Base-by-base conservation (phyloP, 1,140 invertebrate species). In the Bombus waltoni region DNA sequence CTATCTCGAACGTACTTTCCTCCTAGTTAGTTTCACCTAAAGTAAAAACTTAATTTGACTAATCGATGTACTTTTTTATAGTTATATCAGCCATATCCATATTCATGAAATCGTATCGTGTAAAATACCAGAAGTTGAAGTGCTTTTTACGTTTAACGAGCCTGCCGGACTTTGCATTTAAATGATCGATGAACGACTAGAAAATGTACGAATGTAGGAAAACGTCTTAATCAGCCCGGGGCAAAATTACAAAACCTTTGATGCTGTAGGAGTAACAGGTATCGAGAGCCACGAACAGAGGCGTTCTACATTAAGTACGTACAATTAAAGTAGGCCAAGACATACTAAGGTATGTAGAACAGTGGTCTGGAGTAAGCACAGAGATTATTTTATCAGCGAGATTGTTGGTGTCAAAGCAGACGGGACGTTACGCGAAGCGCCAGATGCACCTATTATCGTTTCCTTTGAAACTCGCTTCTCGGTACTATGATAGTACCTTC, bases 201-300 rank as follows among this genome's bases (percentile, higher is more conserved):
- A 32, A 53, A 74, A 74, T 4, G n/a, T 53, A 47, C 28, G 40
- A 18, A 32, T n/a, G 40, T 74, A 47, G 42, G 42, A 11, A 53
- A 44, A 40, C 42, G n/a, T 74, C 42, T 74, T 42, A 47, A 74
- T 74, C n/a, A 74, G 28, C 72, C 9, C 2, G n/a, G n/a, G n/a
- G 42, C 40, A 28, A 72, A 42, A 44, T 74, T 74, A 74, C 42
- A 74, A 74, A 74, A 74, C 44, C 18, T 53, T 44, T 47, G n/a
- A 74, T 47, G 44, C 44, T 47, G 72, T 74, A 44, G 72, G 72
- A 74, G 72, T 74, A 74, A 74, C 72, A 74, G 72, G 72, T 74
- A 74, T 74, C 42, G 72, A 74, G 72, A 47, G 44, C 72, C 40
- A n/a, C 9, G 72, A 22, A 47, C 72, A 74, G 72, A 53, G 28